Evolutionary conservation across 2,888 invertebrate genomes (phyloP).

Genomic region (Coleophora deauratella): DNA sequence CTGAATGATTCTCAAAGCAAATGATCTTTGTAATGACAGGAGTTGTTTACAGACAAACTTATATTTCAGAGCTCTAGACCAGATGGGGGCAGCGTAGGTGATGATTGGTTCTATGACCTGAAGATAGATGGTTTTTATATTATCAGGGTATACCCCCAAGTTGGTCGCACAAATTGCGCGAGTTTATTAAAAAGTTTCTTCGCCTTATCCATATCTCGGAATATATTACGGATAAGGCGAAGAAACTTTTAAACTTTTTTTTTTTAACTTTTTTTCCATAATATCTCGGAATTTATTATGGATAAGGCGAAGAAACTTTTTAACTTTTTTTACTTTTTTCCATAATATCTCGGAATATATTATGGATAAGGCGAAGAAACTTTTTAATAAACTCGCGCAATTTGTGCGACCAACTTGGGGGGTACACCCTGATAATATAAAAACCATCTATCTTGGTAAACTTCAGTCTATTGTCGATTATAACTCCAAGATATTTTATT

Average conservation of each 20-base stretch:
- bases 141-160: constrained; percentile 9
- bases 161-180: constrained; percentile 1
- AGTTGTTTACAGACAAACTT: constrained; percentile 1
- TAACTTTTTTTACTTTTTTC: no score
- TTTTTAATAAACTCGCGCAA: neutral
- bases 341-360: neutral
- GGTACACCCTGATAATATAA: constrained; percentile 7
- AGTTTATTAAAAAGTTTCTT: constrained; percentile 5
- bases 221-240: constrained; percentile 2
- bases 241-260: no score
- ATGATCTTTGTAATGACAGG: constrained; percentile 8
- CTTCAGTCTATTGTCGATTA: constrained; percentile 4
- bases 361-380: no score
- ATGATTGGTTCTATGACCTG: constrained; percentile 17
- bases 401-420: constrained; percentile 9
- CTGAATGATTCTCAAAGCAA: constrained; percentile 13
- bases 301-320: no score
- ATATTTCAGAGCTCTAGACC: constrained; percentile 5
- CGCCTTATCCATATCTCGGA: constrained; percentile 1
- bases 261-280: constrained; percentile 1
- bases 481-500: constrained; percentile 2
- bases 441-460: constrained; percentile 7
- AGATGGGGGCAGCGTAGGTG: constrained; percentile 13
- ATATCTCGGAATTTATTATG: constrained; percentile 1
- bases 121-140: constrained; percentile 7